Evolutionary conservation across 2,113 vertebrate genomes (phyloP), one percentile per base, ranked within the genome.

Genomic region (Clinocottus analis): DNA sequence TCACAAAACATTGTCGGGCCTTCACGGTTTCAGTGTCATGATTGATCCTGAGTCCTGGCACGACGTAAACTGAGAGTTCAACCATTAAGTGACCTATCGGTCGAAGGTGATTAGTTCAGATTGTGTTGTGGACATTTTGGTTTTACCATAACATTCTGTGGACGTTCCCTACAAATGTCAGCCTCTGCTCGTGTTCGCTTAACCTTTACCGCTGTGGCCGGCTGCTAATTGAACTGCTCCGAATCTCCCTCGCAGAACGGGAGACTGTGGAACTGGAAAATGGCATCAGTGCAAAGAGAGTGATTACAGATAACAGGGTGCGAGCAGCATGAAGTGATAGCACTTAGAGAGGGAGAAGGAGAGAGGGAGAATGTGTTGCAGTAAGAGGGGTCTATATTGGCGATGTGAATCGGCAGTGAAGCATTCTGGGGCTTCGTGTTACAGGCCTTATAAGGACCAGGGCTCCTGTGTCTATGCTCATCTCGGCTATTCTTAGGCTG

Each of bases 311-410:
- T 87, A 86, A 91, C 27, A 61, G 77, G 71, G 81, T 76, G 83
- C 35, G 43, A 76, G 77, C 49, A 35, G 75, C 51, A 75, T 29
- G 55, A 33, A 73, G 37, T 72, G 79, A 81, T 61, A 83, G 84
- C 53, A 66, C 25, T 31, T 47, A 45, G 53, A 86, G 72, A 72
- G 72, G 58, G 68, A 72, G 73, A 37, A 60, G 68, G 82, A 77
- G 87, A 81, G 90, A 91, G 85, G 60, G 86, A 90, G 92, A 90
- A 92, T 93, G 91, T 94, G 93, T 93, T 71, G 84, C 91, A 77
- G 92, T 92, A 88, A 94, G 92, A 91, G 89, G 70, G 89, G 92
- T 90, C 93, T 94, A 94, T 93, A 94, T 94, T 83, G 87, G 90
- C 88, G 8, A 79, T 69, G 86, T 93, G 92, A 92, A 87, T 91